Percentiles rank a stretch among this genome's conserved stretches.
These are phyloP conservation scores for Heliconius ismenius DNA, from an alignment of 2,888 invertebrate species.

Conservation along the genomic window DNA sequence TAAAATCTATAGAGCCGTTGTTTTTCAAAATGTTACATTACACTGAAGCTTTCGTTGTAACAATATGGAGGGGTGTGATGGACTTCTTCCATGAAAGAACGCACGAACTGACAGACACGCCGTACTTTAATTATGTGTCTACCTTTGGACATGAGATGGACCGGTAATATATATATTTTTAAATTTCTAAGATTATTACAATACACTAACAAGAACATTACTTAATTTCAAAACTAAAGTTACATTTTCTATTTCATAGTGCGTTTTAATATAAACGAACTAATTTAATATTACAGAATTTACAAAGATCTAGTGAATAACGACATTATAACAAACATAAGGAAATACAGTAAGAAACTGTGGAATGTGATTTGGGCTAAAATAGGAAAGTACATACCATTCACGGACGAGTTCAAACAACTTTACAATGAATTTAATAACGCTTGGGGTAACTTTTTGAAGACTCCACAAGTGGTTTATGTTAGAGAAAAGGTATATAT, in stretches of 20 bases:
- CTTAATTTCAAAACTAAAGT: background rate
- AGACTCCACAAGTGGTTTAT: slow-evolving; percentile 72
- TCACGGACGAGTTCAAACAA: slow-evolving; percentile 71
- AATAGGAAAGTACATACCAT: slow-evolving; percentile 73
- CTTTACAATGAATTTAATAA: slow-evolving; percentile 69
- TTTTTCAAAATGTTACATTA: slow-evolving; percentile 89
- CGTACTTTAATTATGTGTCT: slow-evolving; percentile 90
- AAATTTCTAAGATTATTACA: background rate
- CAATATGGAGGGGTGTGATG: slow-evolving; percentile 87
- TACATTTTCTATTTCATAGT: background rate
- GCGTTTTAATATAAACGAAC: background rate
- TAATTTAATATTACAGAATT: slow-evolving; percentile 65
- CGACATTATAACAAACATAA: slow-evolving; percentile 89
- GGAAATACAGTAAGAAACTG: slow-evolving; percentile 86
- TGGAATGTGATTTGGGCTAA: slow-evolving; percentile 80
- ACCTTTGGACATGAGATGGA: slow-evolving; percentile 91
- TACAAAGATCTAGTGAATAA: slow-evolving; percentile 90
- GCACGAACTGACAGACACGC: slow-evolving; percentile 89
- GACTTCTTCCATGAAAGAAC: slow-evolving; percentile 91
- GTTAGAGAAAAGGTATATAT: slow-evolving; percentile 67
- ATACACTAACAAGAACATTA: background rate
- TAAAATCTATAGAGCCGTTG: slow-evolving; percentile 89
- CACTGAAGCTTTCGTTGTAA: slow-evolving; percentile 87
- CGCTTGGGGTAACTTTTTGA: slow-evolving; percentile 72
- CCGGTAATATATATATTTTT: slow-evolving; percentile 53